Evolutionary conservation across 1,140 invertebrate species (phyloP), one percentile per base, ranked within the genome.

Genomic region (Gonatopus flavifemur): DNA sequence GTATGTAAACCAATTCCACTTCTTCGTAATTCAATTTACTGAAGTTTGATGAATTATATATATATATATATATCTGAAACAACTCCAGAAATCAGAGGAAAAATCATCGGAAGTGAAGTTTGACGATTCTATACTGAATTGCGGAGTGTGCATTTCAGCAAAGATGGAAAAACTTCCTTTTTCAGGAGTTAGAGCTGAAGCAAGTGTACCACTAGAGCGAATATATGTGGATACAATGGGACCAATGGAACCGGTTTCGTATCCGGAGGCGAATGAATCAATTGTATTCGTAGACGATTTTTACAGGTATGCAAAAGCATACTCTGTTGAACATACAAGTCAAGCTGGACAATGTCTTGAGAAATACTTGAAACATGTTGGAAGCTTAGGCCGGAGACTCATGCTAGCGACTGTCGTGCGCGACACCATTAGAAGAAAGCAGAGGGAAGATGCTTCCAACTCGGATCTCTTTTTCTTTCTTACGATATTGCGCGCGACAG

Each of bases 81-180:
- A 41, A 31, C 20, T 53, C 36, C n/a, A 52, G 16, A 58, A 49
- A 32, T 31, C 16, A 18, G 42, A 47, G 6, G 12, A 28, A 16
- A 30, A 7, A 33, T 25, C 53, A 24, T 8, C 43, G 35, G 31
- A 46, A 6, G 47, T 49, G 12, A 43, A 43, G n/a, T 52, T 52
- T 40, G 33, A 49, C 8, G 40, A 58, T 13, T 25, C 39, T 13
- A 54, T 54, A n/a, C 30, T 45, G 24, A 37, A 55, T 38, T 54
- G 38, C 41, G 52, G 44, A 31, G 33, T 37, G 4, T 54, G 52
- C 31, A 43, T 38, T 9, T 38, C 43, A 5, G 37, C 50, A 18
- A 47, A 8, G 32, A 31, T 32, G 32, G 21, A 43, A n/a, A n/a
- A n/a, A n/a, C n/a, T n/a, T n/a, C n/a, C n/a, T n/a, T n/a, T n/a